phyloP scores from a whole-genome alignment of 92 coral and sea anemone species.

The Paragorgia papillata region DNA sequence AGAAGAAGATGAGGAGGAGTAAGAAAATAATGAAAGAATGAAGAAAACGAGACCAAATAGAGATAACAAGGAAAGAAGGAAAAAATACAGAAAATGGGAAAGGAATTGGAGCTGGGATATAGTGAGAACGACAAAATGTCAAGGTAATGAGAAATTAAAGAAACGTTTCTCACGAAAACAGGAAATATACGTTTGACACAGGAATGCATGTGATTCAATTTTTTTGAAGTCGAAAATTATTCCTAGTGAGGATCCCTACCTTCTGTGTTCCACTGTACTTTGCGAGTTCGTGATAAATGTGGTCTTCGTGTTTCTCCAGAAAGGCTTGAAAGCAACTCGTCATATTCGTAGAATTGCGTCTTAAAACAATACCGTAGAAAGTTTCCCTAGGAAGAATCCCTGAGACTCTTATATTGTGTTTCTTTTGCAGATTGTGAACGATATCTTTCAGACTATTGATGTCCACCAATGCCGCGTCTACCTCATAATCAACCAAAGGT shows the following conservation, averaged over 20 bases:
- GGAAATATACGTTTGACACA: too few relatives aligned
- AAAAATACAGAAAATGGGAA: neutral
- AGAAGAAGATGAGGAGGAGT: too few relatives aligned
- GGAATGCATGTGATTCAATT: too few relatives aligned
- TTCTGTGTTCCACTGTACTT: constrained; percentile 74
- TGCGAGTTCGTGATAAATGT: constrained; percentile 55
- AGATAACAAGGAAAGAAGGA: neutral
- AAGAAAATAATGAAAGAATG: neutral
- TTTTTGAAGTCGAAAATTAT: too few relatives aligned
- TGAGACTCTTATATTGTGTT: constrained; percentile 64
- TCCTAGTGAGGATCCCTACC: too few relatives aligned
- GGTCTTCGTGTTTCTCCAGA: constrained; percentile 64
- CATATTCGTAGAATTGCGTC: constrained; percentile 55
- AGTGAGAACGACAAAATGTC: too few relatives aligned
- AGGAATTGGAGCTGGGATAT: neutral
- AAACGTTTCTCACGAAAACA: neutral
- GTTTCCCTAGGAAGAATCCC: constrained; percentile 67
- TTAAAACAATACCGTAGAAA: constrained; percentile 70
- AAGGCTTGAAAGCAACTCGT: constrained; percentile 61
- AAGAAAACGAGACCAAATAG: neutral
- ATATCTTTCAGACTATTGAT: constrained; percentile 76
- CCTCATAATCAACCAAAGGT: constrained; percentile 63
- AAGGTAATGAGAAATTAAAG: too few relatives aligned
- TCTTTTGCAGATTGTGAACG: constrained; percentile 48
- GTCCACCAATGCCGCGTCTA: constrained; percentile 80